Conservation (phyloP, 2,888 invertebrate species). For the Folsomia manolachei region DNA sequence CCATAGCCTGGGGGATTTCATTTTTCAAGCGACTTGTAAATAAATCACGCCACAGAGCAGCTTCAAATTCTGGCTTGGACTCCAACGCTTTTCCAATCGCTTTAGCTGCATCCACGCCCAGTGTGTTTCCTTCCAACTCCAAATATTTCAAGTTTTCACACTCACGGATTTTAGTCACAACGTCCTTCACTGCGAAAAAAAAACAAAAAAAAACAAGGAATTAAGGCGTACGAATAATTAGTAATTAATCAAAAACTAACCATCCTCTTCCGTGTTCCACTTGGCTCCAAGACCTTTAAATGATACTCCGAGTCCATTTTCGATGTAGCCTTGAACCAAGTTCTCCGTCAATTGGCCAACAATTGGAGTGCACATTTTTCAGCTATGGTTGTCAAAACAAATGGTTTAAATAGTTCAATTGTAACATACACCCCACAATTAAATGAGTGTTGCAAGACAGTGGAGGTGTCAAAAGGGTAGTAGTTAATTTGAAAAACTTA, state of each 20-base stretch:
- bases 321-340: slow-evolving; percentile 43
- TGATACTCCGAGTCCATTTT: slow-evolving; percentile 64
- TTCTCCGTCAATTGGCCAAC: slow-evolving; percentile 51
- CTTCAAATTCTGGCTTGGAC: slow-evolving; percentile 69
- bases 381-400: no score
- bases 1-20: slow-evolving; percentile 90
- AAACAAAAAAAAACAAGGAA: background rate
- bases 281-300: slow-evolving; percentile 78
- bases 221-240: background rate
- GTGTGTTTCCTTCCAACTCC: slow-evolving; percentile 86
- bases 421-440: no score
- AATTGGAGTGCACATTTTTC: slow-evolving; percentile 25
- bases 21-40: slow-evolving; percentile 93
- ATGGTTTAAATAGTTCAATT: no score
- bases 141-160: slow-evolving; percentile 63
- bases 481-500: no score
- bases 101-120: slow-evolving; percentile 84
- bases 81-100: slow-evolving; percentile 77
- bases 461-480: no score
- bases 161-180: slow-evolving; percentile 14
- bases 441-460: no score
- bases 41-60: slow-evolving; percentile 92
- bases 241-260: slow-evolving; percentile 61
- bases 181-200: slow-evolving; percentile 22
- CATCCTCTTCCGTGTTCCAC: slow-evolving; percentile 73